These are phyloP conservation scores for Poeciliopsis gracilis DNA, from an alignment of 2,797 vertebrate species.

Conservation along the genomic window DNA sequence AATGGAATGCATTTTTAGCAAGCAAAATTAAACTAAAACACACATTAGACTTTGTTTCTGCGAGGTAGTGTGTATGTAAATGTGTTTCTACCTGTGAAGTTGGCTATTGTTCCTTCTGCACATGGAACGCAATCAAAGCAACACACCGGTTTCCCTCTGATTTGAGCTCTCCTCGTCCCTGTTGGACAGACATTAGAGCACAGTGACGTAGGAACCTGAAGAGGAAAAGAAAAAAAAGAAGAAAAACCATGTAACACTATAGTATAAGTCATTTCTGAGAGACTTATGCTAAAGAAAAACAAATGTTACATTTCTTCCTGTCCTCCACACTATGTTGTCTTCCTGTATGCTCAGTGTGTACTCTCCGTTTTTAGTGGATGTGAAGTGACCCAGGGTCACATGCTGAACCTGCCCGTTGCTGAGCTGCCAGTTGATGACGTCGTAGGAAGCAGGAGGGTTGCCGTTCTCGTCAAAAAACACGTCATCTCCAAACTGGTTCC, in stretches of 20 bases:
- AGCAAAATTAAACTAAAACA: neutral
- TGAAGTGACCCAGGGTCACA: slow-evolving; percentile 76
- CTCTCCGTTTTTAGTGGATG: slow-evolving; percentile 39
- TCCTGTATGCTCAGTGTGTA: slow-evolving; percentile 73
- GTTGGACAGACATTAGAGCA: slow-evolving; percentile 72
- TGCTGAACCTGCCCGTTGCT: slow-evolving; percentile 76
- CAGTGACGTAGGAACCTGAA: slow-evolving; percentile 70
- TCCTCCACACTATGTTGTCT: slow-evolving; percentile 74
- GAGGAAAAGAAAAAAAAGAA: neutral
- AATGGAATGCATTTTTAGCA: neutral
- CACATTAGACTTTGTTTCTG: neutral
- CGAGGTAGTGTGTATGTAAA: neutral
- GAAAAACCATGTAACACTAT: neutral
- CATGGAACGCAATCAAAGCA: slow-evolving; percentile 82
- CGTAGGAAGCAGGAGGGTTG: slow-evolving; percentile 78
- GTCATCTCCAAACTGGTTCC: slow-evolving; percentile 68
- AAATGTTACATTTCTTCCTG: slow-evolving; percentile 61
- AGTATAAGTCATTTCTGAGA: neutral
- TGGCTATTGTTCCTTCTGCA: slow-evolving; percentile 77
- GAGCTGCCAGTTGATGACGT: slow-evolving; percentile 83
- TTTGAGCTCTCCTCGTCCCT: slow-evolving; percentile 77
- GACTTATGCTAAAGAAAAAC: neutral
- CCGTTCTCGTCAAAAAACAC: slow-evolving; percentile 81
- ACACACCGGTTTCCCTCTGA: slow-evolving; percentile 66
- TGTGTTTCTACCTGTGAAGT: slow-evolving; percentile 69